These are phyloP conservation scores for Pseudoatta argentina DNA, from an alignment of 1,140 invertebrate species.

Conservation along the genomic window DNA sequence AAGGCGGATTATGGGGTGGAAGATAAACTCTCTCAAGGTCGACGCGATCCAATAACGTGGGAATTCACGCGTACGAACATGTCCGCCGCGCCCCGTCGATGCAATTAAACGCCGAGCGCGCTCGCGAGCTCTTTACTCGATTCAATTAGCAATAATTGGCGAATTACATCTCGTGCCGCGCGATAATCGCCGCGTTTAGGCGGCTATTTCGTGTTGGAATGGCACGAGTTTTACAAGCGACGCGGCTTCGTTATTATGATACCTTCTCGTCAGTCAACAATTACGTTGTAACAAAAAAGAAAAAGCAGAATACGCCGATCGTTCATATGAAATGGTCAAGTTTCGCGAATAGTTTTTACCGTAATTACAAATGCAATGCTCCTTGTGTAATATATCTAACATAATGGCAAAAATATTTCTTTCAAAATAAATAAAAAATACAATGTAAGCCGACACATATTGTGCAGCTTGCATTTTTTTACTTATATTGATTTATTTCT, in stretches of 20 bases:
- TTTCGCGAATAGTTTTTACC: not conserved
- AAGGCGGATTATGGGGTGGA: slow-evolving; percentile 55
- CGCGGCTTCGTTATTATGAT: slow-evolving; percentile 10
- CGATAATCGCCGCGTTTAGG: slow-evolving; percentile 35
- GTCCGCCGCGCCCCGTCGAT: slow-evolving; percentile 33
- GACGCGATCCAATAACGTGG: slow-evolving; percentile 69
- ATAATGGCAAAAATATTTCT: not conserved
- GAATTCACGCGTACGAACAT: slow-evolving; percentile 55
- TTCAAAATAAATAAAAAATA: not conserved
- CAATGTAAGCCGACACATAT: too few relatives aligned
- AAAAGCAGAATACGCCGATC: not conserved
- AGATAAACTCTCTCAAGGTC: slow-evolving; percentile 52
- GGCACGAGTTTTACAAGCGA: slow-evolving; percentile 23
- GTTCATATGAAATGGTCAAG: slow-evolving; percentile 15
- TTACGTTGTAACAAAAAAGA: slow-evolving; percentile 44
- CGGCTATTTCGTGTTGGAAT: slow-evolving; percentile 19
- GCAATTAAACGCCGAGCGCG: slow-evolving; percentile 66
- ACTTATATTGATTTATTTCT: too few relatives aligned
- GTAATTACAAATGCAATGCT: not conserved
- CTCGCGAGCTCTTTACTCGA: slow-evolving; percentile 43
- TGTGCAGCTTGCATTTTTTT: too few relatives aligned
- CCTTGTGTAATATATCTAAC: not conserved
- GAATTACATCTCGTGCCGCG: slow-evolving; percentile 59
- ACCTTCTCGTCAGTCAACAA: slow-evolving; percentile 6
- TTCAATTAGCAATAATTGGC: slow-evolving; percentile 75